Conservation (phyloP, 1,140 invertebrate species). For the Caenorhabditis elegans region DNA sequence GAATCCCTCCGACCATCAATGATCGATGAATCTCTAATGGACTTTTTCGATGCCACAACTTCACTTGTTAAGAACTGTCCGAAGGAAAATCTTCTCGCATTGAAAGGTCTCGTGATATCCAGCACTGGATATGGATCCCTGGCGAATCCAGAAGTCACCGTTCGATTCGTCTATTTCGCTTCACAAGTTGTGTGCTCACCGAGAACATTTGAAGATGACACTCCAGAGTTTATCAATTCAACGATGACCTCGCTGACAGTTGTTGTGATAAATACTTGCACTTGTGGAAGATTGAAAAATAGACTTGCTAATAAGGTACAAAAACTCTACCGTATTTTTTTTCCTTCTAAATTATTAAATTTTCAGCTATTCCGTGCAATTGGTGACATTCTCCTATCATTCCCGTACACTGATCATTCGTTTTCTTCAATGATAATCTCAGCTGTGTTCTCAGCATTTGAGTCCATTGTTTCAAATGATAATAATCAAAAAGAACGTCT, state of each 20-base stretch:
- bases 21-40: neutral
- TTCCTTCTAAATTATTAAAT: neutral
- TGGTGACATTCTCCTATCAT: neutral
- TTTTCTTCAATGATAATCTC: neutral
- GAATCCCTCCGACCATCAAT: neutral
- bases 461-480: neutral
- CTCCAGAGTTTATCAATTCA: neutral
- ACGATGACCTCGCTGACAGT: neutral
- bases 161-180: neutral
- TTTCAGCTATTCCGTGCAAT: neutral
- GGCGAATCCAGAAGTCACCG: neutral
- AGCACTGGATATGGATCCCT: neutral
- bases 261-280: neutral
- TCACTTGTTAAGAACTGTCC: neutral
- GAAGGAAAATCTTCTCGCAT: neutral
- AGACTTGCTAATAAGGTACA: neutral
- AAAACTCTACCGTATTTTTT: no score
- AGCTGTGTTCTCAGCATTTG: neutral
- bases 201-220: neutral
- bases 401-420: neutral
- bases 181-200: neutral
- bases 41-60: neutral
- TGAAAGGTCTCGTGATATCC: neutral
- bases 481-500: neutral
- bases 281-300: neutral